These are phyloP conservation scores for Eristalis arbustorum DNA, from an alignment of 2,888 invertebrate species.

Conservation along the genomic window DNA sequence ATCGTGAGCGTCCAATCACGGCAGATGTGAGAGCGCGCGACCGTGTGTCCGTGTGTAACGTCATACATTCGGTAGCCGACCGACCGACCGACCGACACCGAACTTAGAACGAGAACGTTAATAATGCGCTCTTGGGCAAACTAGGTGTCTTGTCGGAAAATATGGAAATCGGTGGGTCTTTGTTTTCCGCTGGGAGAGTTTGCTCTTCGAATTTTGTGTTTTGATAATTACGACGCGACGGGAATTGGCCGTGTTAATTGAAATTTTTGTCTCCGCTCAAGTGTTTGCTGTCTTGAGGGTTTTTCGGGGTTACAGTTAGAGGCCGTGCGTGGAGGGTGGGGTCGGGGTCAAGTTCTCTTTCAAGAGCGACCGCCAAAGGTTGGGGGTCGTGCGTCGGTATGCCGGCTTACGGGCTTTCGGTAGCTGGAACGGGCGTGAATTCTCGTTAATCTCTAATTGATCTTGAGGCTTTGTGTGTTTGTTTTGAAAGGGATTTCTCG, in stretches of 20 bases:
- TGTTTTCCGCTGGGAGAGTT: slow-evolving; percentile 32
- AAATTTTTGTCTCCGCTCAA: neutral
- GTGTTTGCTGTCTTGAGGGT: neutral
- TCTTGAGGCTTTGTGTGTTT: too few relatives aligned
- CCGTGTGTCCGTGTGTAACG: too few relatives aligned
- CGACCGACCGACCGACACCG: neutral
- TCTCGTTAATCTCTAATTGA: too few relatives aligned
- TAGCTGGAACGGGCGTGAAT: too few relatives aligned
- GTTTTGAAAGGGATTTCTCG: neutral
- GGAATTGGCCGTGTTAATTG: slow-evolving; percentile 6
- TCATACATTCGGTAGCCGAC: slow-evolving; percentile 44
- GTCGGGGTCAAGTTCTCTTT: neutral
- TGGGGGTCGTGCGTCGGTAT: neutral
- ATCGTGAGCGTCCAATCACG: slow-evolving; percentile 65
- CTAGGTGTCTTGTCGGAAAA: slow-evolving; percentile 34
- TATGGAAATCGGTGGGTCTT: slow-evolving; percentile 55
- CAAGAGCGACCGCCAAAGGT: neutral
- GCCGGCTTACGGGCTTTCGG: too few relatives aligned
- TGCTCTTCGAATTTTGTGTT: neutral
- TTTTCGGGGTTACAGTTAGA: neutral
- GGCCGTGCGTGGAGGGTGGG: neutral
- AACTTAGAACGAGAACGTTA: slow-evolving; percentile 42
- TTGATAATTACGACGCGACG: neutral
- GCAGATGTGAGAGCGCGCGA: slow-evolving; percentile 18
- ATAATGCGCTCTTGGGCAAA: slow-evolving; percentile 45